phyloP scores from a whole-genome alignment of 2,888 invertebrate species.

The Dexiosoma caninum region DNA sequence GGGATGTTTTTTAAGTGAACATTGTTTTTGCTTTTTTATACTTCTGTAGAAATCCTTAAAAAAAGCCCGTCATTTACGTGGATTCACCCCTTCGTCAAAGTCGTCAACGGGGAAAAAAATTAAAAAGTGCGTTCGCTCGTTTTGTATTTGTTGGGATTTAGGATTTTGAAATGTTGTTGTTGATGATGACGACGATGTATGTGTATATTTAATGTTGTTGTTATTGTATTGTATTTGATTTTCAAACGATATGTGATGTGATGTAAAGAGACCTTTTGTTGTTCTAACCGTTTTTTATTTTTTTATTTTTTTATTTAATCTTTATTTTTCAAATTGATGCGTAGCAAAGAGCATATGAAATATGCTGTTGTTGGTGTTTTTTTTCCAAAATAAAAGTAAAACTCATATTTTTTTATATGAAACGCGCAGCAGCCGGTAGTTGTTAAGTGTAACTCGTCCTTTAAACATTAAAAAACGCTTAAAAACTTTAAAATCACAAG shows the following conservation, averaged over 20 bases:
- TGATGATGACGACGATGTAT: background rate
- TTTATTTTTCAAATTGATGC: slow-evolving; percentile 59
- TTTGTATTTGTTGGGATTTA: slow-evolving; percentile 50
- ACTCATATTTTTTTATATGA: slow-evolving; percentile 36
- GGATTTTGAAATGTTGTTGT: slow-evolving; percentile 40
- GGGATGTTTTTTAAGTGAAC: slow-evolving; percentile 64
- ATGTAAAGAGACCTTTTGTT: slow-evolving; percentile 39
- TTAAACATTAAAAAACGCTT: slow-evolving; percentile 50
- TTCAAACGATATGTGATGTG: slow-evolving; percentile 39
- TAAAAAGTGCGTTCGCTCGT: slow-evolving; percentile 48
- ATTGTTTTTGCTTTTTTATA: slow-evolving; percentile 38
- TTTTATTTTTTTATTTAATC: slow-evolving; percentile 43
- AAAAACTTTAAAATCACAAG: background rate
- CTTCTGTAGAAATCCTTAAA: slow-evolving; percentile 54
- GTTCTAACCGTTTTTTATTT: slow-evolving; percentile 50
- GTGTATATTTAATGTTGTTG: too few relatives aligned
- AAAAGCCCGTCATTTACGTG: slow-evolving; percentile 62
- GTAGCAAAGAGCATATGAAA: slow-evolving; percentile 54
- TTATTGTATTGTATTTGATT: slow-evolving; percentile 16
- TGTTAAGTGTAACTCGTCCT: slow-evolving; percentile 54
- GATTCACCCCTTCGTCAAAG: slow-evolving; percentile 62
- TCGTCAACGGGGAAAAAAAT: slow-evolving; percentile 58
- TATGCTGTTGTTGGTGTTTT: background rate
- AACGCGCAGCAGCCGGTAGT: slow-evolving; percentile 56
- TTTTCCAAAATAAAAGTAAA: slow-evolving; percentile 9